Evolutionary conservation across 2,113 vertebrate species (phyloP).

Genomic region (Triplophysa siluroides): DNA sequence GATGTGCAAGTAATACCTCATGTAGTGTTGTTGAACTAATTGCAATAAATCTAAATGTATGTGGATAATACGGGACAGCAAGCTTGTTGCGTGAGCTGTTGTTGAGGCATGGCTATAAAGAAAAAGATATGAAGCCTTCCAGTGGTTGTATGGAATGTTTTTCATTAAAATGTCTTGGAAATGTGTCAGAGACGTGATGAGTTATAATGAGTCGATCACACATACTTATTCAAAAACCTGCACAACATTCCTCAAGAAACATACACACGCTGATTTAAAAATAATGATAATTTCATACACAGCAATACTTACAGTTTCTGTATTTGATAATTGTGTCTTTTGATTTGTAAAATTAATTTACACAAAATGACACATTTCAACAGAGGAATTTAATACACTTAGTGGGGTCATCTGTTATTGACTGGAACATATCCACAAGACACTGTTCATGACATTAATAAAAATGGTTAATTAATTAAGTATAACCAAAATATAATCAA

Average conservation of each 20-base stretch:
- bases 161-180: background rate
- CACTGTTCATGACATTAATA: too few species aligned
- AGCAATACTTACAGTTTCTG: too few species aligned
- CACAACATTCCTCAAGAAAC: background rate
- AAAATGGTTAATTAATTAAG: too few species aligned
- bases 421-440: too few species aligned
- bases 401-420: too few species aligned
- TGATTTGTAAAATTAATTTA: background rate
- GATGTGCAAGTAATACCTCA: background rate
- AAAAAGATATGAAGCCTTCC: too few species aligned
- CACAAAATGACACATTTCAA: constrained; percentile 16
- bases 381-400: background rate
- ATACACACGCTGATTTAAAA: too few species aligned
- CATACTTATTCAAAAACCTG: too few species aligned
- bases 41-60: background rate
- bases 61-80: background rate
- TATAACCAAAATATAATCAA: too few species aligned
- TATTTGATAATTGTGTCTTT: background rate
- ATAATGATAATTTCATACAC: too few species aligned
- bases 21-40: background rate
- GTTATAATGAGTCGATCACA: background rate
- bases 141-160: background rate
- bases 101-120: background rate
- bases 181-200: background rate
- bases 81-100: background rate